Base-by-base conservation (phyloP, 2,888 invertebrate genomes). In the Hirtodrosophila cameraria region DNA sequence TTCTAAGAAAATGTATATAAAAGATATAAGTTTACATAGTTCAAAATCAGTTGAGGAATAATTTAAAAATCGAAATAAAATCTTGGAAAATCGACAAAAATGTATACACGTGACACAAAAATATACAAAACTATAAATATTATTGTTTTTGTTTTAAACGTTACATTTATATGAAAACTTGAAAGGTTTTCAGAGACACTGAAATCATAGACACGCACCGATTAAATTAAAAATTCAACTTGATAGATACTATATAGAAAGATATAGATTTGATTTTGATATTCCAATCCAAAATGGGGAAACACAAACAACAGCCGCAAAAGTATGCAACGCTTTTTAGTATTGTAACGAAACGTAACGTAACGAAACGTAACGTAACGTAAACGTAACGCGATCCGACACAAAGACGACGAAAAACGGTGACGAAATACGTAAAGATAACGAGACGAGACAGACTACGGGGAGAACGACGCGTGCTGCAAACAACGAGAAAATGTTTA, bases 401-500 rank as follows among this genome's bases (percentile, higher is more conserved):
- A 49, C 16, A 30, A 54, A 53, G 64, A 68, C 57, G 81, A 80
- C 81, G 74, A 74, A 79, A 78, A 67, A 76, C 71, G 38, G 62
- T 68, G 62, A 60, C 60, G 54, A 69, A 80, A 70, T 63, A 67
- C 72, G 70, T 69, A 58, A 61, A 61, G 60, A 49, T 61, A 66
- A 71, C 58, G 61, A 28, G n/a, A 68, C 59, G 58, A 67, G 58
- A 43, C 35, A 64, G 78, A 54, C 72, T 76, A 64, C 73, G 65
- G 59, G 48, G 60, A 65, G 62, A 69, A 85, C 83, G 86, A 75
- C 76, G 67, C 86, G 86, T 59, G 50, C 35, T 68, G 59, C 75
- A 78, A 74, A 71, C 79, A 75, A 82, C 83, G 83, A 57, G 59
- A 79, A 67, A 81, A 75, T 85, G 81, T 81, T 82, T 82, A 85